These are phyloP conservation scores for Hucho hucho DNA, from an alignment of 2,113 vertebrate species.

Conservation along the genomic window DNA sequence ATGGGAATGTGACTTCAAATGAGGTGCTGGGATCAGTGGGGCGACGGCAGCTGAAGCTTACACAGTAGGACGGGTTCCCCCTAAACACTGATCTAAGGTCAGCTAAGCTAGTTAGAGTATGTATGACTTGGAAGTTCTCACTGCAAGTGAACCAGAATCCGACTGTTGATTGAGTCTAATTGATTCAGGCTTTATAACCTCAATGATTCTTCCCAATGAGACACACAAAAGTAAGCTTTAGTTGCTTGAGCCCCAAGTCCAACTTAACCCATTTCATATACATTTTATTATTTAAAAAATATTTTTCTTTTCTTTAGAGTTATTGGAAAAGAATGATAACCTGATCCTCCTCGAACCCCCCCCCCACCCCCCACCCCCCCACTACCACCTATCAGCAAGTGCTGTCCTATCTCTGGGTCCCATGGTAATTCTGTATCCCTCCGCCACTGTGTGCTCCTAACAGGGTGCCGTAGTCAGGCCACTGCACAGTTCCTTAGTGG, in stretches of 20 bases:
- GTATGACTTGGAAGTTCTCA: neutral
- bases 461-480: slow-evolving; percentile 99
- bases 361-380: slow-evolving; percentile 46
- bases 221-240: slow-evolving; percentile 66
- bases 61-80: slow-evolving; percentile 13
- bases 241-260: slow-evolving; percentile 72
- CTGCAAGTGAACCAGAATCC: neutral
- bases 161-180: no score
- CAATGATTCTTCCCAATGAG: no score
- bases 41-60: slow-evolving; percentile 86
- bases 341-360: slow-evolving; percentile 61
- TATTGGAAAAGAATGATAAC: slow-evolving; percentile 48
- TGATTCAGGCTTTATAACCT: no score
- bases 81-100: slow-evolving; percentile 2
- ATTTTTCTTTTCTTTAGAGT: slow-evolving; percentile 8
- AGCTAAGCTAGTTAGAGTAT: neutral
- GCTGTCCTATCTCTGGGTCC: slow-evolving; percentile 72
- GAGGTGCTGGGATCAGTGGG: slow-evolving; percentile 71
- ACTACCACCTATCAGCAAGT: slow-evolving; percentile 78
- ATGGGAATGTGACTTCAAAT: slow-evolving; percentile 96
- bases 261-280: slow-evolving; percentile 11
- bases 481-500: slow-evolving; percentile 99
- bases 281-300: neutral
- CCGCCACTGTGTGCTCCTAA: slow-evolving; percentile 98
- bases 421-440: slow-evolving; percentile 86